Conservation (phyloP, 2,113 vertebrate genomes). For the Neolamprologus sp. region DNA sequence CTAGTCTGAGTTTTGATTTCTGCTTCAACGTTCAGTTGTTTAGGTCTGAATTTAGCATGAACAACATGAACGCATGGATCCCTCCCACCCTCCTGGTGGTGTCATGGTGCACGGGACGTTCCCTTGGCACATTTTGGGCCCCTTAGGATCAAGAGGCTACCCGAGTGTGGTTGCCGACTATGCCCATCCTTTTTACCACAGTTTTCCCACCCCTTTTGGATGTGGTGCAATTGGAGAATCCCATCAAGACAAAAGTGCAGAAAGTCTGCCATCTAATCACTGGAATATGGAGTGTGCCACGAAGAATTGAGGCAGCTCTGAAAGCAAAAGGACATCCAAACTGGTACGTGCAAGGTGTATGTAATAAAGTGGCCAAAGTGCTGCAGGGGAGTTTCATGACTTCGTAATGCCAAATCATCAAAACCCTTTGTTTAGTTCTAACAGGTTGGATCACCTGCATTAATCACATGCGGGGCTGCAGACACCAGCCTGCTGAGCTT, state of each 20-base stretch:
- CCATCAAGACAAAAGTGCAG: fast-evolving
- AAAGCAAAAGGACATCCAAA: background rate
- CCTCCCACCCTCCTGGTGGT: background rate
- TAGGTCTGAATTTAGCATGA: background rate
- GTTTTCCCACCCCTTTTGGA: background rate
- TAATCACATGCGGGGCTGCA: background rate
- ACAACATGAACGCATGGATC: background rate
- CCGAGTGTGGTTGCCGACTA: background rate
- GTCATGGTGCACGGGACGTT: fast-evolving
- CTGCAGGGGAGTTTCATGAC: background rate
- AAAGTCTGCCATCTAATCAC: background rate
- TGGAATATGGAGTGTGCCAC: background rate
- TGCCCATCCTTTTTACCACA: background rate
- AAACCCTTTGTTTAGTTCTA: background rate
- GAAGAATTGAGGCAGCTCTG: background rate
- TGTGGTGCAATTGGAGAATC: background rate
- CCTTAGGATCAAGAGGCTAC: background rate
- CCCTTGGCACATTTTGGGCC: background rate
- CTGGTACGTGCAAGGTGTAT: background rate
- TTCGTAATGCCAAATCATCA: background rate
- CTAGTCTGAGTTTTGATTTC: background rate
- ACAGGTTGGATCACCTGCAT: background rate
- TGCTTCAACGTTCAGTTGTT: background rate
- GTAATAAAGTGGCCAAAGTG: background rate
- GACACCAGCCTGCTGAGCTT: background rate